These are phyloP conservation scores for Plectropomus leopardus DNA, from an alignment of 2,113 vertebrate genomes.

Conservation along the genomic window DNA sequence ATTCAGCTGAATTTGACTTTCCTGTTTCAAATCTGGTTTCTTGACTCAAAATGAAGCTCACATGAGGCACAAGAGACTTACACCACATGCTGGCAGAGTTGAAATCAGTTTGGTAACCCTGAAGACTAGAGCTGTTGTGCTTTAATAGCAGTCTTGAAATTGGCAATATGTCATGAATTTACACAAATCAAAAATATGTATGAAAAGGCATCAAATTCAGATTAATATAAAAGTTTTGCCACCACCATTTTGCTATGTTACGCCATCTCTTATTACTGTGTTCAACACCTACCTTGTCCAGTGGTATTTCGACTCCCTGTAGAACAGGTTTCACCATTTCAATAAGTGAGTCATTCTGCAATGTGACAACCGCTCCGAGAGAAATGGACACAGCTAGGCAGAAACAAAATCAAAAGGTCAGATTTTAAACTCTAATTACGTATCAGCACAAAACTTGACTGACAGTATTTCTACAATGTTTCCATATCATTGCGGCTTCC, in stretches of 20 bases:
- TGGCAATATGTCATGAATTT: neutral
- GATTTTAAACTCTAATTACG: neutral
- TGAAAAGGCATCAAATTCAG: neutral
- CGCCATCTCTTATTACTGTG: neutral
- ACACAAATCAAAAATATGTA: neutral
- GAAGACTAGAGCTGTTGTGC: neutral
- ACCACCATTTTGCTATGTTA: neutral
- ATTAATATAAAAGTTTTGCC: too few species aligned
- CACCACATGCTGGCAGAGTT: neutral
- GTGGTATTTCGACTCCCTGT: conserved; percentile 71
- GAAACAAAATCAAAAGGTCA: conserved; percentile 23
- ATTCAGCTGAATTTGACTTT: neutral
- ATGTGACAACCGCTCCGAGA: conserved; percentile 69
- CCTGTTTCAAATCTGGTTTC: neutral
- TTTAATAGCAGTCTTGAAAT: too few species aligned
- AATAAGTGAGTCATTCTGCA: conserved; percentile 51
- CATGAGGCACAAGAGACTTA: neutral
- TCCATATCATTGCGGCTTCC: too few species aligned
- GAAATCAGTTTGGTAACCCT: neutral
- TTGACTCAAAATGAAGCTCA: neutral
- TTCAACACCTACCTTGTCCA: conserved; percentile 75
- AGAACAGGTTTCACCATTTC: conserved; percentile 52
- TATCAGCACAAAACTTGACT: neutral
- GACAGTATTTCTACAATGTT: neutral
- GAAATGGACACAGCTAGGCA: conserved; percentile 72